A percentile compares a stretch with the other conserved stretches of the same genome.
Conservation (phyloP, 2,797 vertebrate species). For the Carapus acus region DNA sequence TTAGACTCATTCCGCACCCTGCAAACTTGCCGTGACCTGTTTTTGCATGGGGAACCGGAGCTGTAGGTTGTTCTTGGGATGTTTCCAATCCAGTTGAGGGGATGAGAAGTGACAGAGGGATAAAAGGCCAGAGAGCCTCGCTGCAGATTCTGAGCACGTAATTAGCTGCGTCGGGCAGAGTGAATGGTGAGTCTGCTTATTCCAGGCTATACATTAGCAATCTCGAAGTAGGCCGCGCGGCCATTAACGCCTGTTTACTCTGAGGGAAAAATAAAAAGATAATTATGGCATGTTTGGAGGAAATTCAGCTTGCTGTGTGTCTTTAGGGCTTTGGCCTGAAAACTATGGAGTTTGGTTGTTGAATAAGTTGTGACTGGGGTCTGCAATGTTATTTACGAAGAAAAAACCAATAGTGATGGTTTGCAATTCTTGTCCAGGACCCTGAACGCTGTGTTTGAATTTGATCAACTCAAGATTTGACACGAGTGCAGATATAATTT, state of each 20-base stretch:
- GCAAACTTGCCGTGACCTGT: conserved; percentile 70
- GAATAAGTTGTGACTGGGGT: too few species aligned
- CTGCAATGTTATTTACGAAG: too few species aligned
- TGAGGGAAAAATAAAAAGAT: conserved; percentile 20
- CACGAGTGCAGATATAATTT: too few species aligned
- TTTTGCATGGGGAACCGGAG: conserved; percentile 60
- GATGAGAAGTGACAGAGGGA: conserved; percentile 74
- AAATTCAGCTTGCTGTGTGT: conserved; percentile 15
- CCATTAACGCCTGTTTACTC: conserved; percentile 48
- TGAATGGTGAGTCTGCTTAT: conserved; percentile 62
- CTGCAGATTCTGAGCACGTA: conserved; percentile 72
- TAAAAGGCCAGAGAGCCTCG: conserved; percentile 68
- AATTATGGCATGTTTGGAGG: conserved; percentile 47
- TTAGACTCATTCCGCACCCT: conserved; percentile 68
- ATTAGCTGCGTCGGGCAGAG: conserved; percentile 72
- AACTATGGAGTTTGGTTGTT: too few species aligned
- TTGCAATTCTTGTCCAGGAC: too few species aligned
- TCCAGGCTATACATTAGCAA: conserved; percentile 66
- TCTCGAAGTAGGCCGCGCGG: conserved; percentile 43
- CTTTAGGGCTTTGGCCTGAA: too few species aligned
- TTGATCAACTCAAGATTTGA: too few species aligned
- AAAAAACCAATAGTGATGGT: too few species aligned
- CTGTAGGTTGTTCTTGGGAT: conserved; percentile 72
- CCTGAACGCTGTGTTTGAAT: too few species aligned
- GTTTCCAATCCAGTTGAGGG: conserved; percentile 69